phyloP scores from a whole-genome alignment of 2,797 vertebrate species.

The Hephaestus fuliginosus region DNA sequence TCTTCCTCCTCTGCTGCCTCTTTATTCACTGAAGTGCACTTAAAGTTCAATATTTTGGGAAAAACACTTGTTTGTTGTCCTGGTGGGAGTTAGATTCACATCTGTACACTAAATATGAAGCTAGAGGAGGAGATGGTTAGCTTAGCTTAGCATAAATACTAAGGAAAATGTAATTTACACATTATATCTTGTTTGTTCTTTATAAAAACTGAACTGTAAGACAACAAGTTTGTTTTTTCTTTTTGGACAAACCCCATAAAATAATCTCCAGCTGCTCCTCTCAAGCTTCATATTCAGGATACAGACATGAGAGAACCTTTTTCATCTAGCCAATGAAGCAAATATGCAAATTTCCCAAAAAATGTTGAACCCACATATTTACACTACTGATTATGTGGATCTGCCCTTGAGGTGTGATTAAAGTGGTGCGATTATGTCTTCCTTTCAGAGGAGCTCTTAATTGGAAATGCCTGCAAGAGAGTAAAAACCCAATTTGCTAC shows the following conservation, averaged over 20 bases:
- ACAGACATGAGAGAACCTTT: too few relatives aligned
- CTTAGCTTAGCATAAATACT: not conserved
- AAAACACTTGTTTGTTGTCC: not conserved
- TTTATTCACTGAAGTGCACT: not conserved
- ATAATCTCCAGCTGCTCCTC: not conserved
- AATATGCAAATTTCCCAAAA: not conserved
- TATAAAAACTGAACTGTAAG: not conserved
- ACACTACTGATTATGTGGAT: not conserved
- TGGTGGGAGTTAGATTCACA: not conserved
- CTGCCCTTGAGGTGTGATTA: not conserved
- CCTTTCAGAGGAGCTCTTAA: not conserved
- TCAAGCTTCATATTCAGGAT: not conserved
- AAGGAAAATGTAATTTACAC: not conserved
- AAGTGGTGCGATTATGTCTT: not conserved
- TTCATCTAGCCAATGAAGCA: not conserved
- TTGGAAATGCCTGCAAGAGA: constrained; percentile 4
- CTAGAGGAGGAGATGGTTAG: not conserved
- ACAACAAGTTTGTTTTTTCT: not conserved
- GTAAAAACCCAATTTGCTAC: not conserved
- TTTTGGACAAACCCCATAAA: not conserved
- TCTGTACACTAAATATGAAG: not conserved
- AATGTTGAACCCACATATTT: constrained; percentile 1
- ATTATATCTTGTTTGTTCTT: too few relatives aligned
- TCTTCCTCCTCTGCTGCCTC: not conserved
- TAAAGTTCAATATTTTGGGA: not conserved